Percentiles rank a stretch among this genome's conserved stretches.
phyloP scores from a whole-genome alignment of 2,888 invertebrate species.

The Agrenia bidenticulata region DNA sequence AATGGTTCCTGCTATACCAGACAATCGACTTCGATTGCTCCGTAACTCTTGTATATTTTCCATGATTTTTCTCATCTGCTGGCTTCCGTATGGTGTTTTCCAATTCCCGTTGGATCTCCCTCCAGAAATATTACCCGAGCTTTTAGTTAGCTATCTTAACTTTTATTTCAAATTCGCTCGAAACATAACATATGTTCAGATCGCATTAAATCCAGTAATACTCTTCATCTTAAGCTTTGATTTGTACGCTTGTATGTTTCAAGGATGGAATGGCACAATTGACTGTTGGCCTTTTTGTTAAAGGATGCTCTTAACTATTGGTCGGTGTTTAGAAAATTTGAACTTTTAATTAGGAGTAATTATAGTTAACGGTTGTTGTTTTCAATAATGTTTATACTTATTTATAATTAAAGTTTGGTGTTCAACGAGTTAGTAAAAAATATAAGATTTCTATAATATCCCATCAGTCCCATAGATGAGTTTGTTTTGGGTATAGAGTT shows the following conservation, averaged over 20 bases:
- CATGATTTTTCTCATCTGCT: slow-evolving; percentile 35
- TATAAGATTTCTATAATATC: too few relatives aligned
- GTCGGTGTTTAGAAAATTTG: too few relatives aligned
- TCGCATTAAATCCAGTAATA: slow-evolving; percentile 38
- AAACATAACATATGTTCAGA: slow-evolving; percentile 32
- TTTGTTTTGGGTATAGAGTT: too few relatives aligned
- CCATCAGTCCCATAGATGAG: too few relatives aligned
- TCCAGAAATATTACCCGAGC: slow-evolving; percentile 35
- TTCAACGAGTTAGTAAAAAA: too few relatives aligned
- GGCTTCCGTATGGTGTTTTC: slow-evolving; percentile 46
- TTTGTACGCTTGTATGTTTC: slow-evolving; percentile 22
- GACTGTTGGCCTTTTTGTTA: background rate
- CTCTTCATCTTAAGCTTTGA: slow-evolving; percentile 40
- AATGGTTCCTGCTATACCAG: slow-evolving; percentile 10
- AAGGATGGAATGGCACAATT: background rate
- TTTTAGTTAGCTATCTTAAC: slow-evolving; percentile 30
- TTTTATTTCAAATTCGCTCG: slow-evolving; percentile 35
- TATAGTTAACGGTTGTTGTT: too few relatives aligned
- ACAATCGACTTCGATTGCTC: slow-evolving; percentile 38
- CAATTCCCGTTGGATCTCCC: slow-evolving; percentile 43
- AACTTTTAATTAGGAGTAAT: too few relatives aligned
- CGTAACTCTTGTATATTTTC: slow-evolving; percentile 44
- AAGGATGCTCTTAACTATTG: too few relatives aligned
- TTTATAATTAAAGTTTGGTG: too few relatives aligned
- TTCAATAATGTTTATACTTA: too few relatives aligned